Conservation (phyloP, 2,797 vertebrate species). For the Tangara arthus region DNA sequence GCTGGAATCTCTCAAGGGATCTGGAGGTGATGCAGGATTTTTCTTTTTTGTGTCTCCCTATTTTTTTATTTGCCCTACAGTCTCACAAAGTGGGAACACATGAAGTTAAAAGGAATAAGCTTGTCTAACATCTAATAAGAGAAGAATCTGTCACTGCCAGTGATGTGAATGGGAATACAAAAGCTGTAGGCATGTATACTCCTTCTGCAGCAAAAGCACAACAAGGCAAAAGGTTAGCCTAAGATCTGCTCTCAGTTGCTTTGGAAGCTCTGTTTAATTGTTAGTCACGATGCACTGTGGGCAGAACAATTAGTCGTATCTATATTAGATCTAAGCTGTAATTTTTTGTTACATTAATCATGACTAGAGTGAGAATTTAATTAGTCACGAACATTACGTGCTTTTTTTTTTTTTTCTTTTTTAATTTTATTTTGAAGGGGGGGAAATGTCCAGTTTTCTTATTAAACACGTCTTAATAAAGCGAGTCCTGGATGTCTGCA, state of each 20-base stretch:
- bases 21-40: background rate
- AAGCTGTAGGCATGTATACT: conserved; percentile 23
- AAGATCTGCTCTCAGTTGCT: conserved; percentile 40
- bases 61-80: conserved; percentile 31
- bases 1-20: background rate
- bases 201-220: background rate
- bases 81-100: background rate
- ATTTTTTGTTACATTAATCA: conserved; percentile 82
- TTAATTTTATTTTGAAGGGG: background rate
- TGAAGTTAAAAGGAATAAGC: conserved; percentile 8
- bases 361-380: conserved; percentile 78
- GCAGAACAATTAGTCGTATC: conserved; percentile 80
- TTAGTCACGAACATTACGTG: conserved; percentile 69
- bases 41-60: background rate
- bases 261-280: conserved; percentile 72
- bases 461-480: background rate
- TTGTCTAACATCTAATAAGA: conserved; percentile 34
- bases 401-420: background rate
- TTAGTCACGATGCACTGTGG: conserved; percentile 73
- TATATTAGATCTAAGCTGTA: conserved; percentile 80
- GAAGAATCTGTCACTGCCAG: conserved; percentile 10
- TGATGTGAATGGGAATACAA: conserved; percentile 37
- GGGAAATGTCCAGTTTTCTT: background rate
- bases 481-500: background rate
- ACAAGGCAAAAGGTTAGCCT: conserved; percentile 48